Base-by-base conservation (phyloP, 2,888 invertebrate species). In the Sacculina carcini region DNA sequence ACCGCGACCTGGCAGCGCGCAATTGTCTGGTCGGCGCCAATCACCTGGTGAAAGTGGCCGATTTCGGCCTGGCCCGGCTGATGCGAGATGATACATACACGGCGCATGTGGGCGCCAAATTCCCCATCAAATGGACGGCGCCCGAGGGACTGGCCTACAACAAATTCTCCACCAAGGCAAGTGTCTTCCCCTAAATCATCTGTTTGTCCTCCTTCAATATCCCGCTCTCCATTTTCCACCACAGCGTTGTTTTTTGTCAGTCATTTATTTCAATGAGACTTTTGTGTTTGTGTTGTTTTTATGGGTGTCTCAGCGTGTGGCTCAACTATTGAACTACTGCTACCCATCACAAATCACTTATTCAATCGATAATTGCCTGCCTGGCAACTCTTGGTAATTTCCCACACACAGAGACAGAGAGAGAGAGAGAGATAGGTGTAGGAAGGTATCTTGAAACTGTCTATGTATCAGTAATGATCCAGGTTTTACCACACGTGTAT, bases 61-160 rank as follows among this genome's bases (percentile, higher is more conserved):
- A 98, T 71, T 98, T 98, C 67, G 98, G 98, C 19, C 72, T 98
- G 61, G 98, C 98, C 5, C 75, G 98, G 51, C 73, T 96, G 57
- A 94, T 96, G 90, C 76, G 94, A 51, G 96, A 96, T 64, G 96
- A 98, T 66, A 98, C 96, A 0, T 99, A 99, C 69, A 96, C 96
- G 29, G 96, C 96, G 39, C 92, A 94, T 67, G 90, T 90, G 26
- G 98, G 92, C 28, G 96, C 98, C 58, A 98, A 98, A 71, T 98
- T 98, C 70, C 98, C 98, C 53, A 98, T 98, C 64, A 98, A 98
- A 69, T 98, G 98, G 98, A 98, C 98, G 19, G 96, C 98, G 50
- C 98, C 98, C 12, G 98, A 99, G 69, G 98, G 98, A 36, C 71
- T 99, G 59, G 98, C 98, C 3, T 57, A 56, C 48, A 98, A 98